Percentiles rank a stretch among this genome's conserved stretches.
Evolutionary conservation across 2,797 vertebrate genomes (phyloP).

Genomic region (Loriculus beryllinus): DNA sequence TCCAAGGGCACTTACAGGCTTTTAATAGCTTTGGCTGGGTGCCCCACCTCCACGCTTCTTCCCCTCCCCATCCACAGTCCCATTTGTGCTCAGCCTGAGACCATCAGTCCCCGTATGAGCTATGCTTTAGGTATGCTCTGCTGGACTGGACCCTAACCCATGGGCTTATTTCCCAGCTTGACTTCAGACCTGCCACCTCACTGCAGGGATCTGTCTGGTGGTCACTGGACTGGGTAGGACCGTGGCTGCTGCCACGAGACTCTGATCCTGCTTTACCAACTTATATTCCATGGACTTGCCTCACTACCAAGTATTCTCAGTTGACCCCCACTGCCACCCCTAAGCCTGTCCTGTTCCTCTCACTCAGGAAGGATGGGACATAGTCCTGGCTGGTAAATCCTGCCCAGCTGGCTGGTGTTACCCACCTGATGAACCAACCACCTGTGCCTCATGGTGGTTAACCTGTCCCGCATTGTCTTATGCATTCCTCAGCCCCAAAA

Average conservation of each 20-base stretch:
- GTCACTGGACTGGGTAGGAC: not conserved
- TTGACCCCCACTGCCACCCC: accelerated
- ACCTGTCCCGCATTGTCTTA: not conserved
- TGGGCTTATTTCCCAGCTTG: not conserved
- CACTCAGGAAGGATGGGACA: accelerated
- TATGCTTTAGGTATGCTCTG: not conserved
- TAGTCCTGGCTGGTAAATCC: not conserved
- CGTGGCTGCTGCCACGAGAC: not conserved
- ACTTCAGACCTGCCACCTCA: not conserved
- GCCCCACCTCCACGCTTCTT: not conserved
- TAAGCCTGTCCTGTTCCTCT: not conserved
- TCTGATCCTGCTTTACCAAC: not conserved
- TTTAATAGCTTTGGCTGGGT: accelerated
- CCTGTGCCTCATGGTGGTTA: not conserved
- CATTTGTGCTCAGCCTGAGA: accelerated
- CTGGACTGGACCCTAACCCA: not conserved
- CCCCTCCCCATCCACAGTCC: not conserved
- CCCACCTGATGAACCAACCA: not conserved
- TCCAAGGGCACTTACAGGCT: accelerated
- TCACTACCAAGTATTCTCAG: not conserved
- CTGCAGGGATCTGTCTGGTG: not conserved
- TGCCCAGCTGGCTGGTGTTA: not conserved
- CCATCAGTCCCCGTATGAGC: not conserved
- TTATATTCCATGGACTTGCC: not conserved
- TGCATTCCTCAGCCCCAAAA: not conserved